Conservation (phyloP, 2,797 vertebrate species). For the Trachops cirrhosus region DNA sequence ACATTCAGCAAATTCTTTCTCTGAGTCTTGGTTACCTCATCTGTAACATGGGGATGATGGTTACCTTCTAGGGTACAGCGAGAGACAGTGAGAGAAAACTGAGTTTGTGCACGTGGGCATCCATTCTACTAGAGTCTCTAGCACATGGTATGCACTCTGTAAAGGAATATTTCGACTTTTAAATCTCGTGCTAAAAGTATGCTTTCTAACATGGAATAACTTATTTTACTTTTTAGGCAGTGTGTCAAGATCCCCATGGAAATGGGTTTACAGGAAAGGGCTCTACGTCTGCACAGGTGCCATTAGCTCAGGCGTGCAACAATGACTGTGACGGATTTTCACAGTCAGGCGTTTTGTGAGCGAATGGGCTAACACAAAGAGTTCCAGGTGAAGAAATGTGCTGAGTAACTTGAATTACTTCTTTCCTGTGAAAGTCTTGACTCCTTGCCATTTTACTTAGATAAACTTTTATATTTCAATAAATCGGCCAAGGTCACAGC, state of each 20-base stretch:
- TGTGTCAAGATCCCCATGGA: background rate
- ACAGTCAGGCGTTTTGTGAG: background rate
- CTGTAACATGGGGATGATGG: background rate
- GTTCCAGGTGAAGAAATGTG: background rate
- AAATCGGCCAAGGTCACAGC: slow-evolving; percentile 9
- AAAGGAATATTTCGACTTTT: background rate
- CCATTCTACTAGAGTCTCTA: background rate
- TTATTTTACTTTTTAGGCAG: slow-evolving; percentile 19
- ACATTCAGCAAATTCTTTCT: background rate
- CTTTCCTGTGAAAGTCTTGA: background rate
- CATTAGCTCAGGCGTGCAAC: background rate
- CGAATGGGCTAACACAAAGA: background rate
- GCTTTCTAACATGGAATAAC: background rate
- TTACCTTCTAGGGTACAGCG: background rate
- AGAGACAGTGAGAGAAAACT: background rate
- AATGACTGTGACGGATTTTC: background rate
- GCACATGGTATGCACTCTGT: background rate
- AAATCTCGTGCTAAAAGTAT: background rate
- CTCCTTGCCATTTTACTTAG: background rate
- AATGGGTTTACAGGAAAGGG: background rate
- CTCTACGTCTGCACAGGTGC: background rate
- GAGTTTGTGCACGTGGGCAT: background rate
- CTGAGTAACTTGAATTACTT: background rate
- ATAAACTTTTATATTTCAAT: background rate
- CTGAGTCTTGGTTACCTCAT: background rate